phyloP scores from a whole-genome alignment of 1,140 invertebrate species.

The Drosophila nigromelanica region DNA sequence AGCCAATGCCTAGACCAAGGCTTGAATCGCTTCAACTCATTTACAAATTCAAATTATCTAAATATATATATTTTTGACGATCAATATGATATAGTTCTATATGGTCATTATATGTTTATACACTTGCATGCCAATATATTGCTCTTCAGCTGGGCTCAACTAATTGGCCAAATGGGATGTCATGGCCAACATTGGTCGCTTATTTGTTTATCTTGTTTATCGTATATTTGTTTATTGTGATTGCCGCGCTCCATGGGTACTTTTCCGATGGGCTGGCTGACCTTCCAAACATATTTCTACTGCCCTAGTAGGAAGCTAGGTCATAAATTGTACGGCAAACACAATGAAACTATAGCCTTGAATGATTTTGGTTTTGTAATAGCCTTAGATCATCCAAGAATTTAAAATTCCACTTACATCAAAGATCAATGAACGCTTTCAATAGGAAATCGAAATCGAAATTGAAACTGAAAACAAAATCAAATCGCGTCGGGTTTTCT shows the following conservation, averaged over 20 bases:
- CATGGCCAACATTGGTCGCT: constrained; percentile 3
- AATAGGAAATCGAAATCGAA: constrained; percentile 75
- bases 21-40: constrained; percentile 15
- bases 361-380: constrained; percentile 31
- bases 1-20: constrained; percentile 53
- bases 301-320: constrained; percentile 42
- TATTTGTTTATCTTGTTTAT: constrained; percentile 4
- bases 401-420: constrained; percentile 22
- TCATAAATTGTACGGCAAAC: constrained; percentile 27
- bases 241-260: constrained; percentile 3
- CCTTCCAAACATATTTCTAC: constrained; percentile 28
- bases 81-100: constrained; percentile 4
- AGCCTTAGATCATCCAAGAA: constrained; percentile 23
- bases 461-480: constrained; percentile 61
- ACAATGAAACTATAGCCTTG: constrained; percentile 45
- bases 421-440: constrained; percentile 75
- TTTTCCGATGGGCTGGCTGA: constrained; percentile 13
- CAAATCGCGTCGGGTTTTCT: constrained; percentile 42
- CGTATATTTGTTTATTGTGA: not conserved
- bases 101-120: not conserved
- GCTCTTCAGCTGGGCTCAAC: not conserved
- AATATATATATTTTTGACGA: not conserved
- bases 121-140: not conserved
- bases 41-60: constrained; percentile 15
- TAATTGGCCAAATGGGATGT: not conserved